Conservation (phyloP, 2,888 invertebrate species). For the Amphipyra berbera region DNA sequence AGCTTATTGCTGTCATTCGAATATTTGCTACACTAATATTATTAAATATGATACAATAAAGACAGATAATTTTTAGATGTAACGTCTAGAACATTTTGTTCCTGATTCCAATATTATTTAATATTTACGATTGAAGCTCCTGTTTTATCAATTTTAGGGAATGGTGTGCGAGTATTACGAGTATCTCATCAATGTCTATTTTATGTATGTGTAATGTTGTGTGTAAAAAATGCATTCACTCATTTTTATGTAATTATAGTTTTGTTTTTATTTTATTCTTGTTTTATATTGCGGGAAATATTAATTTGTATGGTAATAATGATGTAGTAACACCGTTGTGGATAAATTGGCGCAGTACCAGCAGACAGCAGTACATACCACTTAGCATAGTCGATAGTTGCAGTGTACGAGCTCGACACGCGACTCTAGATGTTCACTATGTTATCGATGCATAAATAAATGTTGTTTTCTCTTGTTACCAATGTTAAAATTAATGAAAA, state of each 20-base stretch:
- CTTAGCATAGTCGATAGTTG: slow-evolving; percentile 32
- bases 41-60: slow-evolving; percentile 67
- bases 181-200: slow-evolving; percentile 69
- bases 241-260: slow-evolving; percentile 76
- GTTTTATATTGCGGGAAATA: slow-evolving; percentile 67
- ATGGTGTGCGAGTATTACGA: slow-evolving; percentile 67
- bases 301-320: slow-evolving; percentile 70
- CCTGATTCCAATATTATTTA: slow-evolving; percentile 59
- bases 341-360: slow-evolving; percentile 53
- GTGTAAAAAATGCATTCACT: slow-evolving; percentile 72
- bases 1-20: slow-evolving; percentile 67
- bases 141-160: slow-evolving; percentile 61
- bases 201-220: slow-evolving; percentile 70
- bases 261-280: slow-evolving; percentile 70
- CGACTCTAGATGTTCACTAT: slow-evolving; percentile 32
- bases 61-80: slow-evolving; percentile 71
- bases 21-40: slow-evolving; percentile 70
- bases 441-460: slow-evolving; percentile 28
- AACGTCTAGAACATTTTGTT: slow-evolving; percentile 64
- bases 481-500: slow-evolving; percentile 52
- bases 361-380: slow-evolving; percentile 52
- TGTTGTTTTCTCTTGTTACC: slow-evolving; percentile 63
- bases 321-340: slow-evolving; percentile 59
- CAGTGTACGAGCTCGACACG: slow-evolving; percentile 25
- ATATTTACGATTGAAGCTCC: slow-evolving; percentile 52